A percentile compares a stretch with the other conserved stretches of the same genome.
Evolutionary conservation across 2,113 vertebrate genomes (phyloP).

Genomic region (Eurypyga helias): DNA sequence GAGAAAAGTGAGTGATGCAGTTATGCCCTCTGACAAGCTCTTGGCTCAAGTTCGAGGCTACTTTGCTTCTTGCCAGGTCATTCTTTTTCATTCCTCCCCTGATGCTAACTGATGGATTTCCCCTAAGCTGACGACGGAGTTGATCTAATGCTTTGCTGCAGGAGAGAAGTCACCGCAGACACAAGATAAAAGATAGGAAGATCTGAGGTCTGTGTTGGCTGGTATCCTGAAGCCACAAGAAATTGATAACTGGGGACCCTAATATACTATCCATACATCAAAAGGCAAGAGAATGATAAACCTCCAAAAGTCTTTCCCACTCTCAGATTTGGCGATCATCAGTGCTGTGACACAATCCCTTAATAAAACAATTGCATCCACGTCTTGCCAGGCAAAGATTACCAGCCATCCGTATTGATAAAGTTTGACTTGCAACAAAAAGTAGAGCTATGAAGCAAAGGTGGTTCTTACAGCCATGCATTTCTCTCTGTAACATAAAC

Average conservation of each 20-base stretch:
- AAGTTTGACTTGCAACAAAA: neutral
- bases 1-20: conserved; percentile 54
- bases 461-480: neutral
- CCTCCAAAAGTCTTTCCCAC: neutral
- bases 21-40: conserved; percentile 30
- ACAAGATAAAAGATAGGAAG: conserved; percentile 54
- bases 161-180: conserved; percentile 26
- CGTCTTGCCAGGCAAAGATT: neutral
- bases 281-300: conserved; percentile 47
- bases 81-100: conserved; percentile 58
- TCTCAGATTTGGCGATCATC: conserved; percentile 22
- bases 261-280: neutral
- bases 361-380: neutral
- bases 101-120: conserved; percentile 69
- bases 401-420: neutral
- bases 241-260: conserved; percentile 28
- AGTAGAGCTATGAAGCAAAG: neutral
- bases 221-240: conserved; percentile 49
- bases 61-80: conserved; percentile 50
- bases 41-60: conserved; percentile 45
- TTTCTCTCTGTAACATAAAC: neutral
- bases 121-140: neutral
- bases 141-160: conserved; percentile 40
- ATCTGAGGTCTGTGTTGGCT: conserved; percentile 44
- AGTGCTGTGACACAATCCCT: neutral